Conservation (phyloP, 2,888 invertebrate genomes). For the Xylophagus ater region DNA sequence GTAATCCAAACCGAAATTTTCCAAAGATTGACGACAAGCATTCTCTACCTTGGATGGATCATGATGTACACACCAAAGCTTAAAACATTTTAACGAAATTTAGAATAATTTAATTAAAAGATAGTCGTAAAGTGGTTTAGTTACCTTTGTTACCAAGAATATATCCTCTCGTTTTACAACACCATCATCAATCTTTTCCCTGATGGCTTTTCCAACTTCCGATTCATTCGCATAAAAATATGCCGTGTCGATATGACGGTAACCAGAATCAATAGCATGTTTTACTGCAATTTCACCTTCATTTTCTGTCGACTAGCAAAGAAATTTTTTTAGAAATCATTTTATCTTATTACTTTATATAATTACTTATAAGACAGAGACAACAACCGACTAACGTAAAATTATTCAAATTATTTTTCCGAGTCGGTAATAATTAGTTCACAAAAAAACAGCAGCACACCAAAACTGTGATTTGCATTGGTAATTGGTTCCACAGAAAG, state of each 20-base stretch:
- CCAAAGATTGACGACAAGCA: conserved; percentile 51
- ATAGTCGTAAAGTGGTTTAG: not conserved
- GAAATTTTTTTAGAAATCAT: not conserved
- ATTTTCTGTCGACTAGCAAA: conserved; percentile 29
- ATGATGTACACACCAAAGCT: conserved; percentile 42
- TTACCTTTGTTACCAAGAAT: conserved; percentile 30
- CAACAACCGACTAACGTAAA: not conserved
- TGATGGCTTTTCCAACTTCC: conserved; percentile 39
- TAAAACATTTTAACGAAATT: not conserved
- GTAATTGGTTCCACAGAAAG: not conserved
- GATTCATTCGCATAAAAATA: conserved; percentile 39
- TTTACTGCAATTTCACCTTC: conserved; percentile 29
- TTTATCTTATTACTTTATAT: not conserved
- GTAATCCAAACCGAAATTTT: conserved; percentile 55
- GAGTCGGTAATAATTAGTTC: not conserved
- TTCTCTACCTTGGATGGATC: conserved; percentile 52
- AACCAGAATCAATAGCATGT: conserved; percentile 42
- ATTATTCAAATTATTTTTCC: not conserved
- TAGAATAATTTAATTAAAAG: not conserved
- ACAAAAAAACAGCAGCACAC: not conserved
- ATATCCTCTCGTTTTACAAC: conserved; percentile 37
- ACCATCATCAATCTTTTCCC: conserved; percentile 36
- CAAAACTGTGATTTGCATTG: not conserved
- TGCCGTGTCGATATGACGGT: conserved; percentile 45
- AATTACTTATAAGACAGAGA: not conserved